phyloP scores from a whole-genome alignment of 2,113 vertebrate species.

The Anguilla rostrata region DNA sequence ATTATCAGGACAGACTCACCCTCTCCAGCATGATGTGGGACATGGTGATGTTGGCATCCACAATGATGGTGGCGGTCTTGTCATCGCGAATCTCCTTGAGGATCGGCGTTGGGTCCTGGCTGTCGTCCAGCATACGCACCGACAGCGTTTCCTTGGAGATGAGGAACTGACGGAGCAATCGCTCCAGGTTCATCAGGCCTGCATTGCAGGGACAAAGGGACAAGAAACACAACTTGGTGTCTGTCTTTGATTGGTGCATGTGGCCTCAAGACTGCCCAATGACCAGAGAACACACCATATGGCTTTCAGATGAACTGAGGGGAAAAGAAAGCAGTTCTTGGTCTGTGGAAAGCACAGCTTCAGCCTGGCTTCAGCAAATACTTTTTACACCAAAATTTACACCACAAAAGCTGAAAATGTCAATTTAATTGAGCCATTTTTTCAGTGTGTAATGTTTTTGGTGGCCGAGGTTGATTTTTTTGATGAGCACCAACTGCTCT shows the following conservation, averaged over 20 bases:
- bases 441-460: neutral
- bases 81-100: conserved; percentile 97
- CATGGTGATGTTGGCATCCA: conserved; percentile 95
- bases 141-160: conserved; percentile 98
- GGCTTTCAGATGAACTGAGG: neutral
- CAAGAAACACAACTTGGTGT: neutral
- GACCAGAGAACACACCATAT: neutral
- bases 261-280: neutral
- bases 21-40: conserved; percentile 91
- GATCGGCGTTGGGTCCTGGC: conserved; percentile 90
- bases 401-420: neutral
- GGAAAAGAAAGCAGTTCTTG: neutral
- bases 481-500: neutral
- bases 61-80: conserved; percentile 95
- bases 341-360: neutral
- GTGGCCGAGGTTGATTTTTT: neutral
- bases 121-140: conserved; percentile 94
- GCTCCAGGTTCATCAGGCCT: conserved; percentile 98
- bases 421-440: neutral
- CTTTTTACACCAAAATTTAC: neutral
- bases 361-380: neutral
- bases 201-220: conserved; percentile 25
- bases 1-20: conserved; percentile 66
- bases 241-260: neutral
- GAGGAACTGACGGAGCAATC: conserved; percentile 94